A percentile compares a stretch with the other conserved stretches of the same genome.
Evolutionary conservation across 2,888 invertebrate genomes (phyloP).

Genomic region (Ornithoptera alexandrae): DNA sequence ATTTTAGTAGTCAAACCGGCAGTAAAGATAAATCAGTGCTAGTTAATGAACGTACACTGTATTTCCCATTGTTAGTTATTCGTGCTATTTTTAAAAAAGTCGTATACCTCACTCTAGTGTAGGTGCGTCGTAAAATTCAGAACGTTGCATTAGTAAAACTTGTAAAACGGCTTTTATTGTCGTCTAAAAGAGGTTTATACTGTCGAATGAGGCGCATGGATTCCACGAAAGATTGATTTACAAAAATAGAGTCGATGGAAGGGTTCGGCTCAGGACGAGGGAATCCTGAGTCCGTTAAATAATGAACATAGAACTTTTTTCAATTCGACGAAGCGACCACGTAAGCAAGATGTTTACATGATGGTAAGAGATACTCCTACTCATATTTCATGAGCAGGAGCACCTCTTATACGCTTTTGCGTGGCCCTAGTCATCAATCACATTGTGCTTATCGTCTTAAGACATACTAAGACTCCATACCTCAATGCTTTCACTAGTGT

Average conservation of each 20-base stretch:
- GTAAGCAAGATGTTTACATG: no score
- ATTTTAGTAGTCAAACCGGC: constrained; percentile 25
- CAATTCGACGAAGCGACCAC: no score
- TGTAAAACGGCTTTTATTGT: constrained; percentile 65
- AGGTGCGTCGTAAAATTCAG: constrained; percentile 58
- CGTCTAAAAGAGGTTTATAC: constrained; percentile 67
- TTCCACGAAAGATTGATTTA: constrained; percentile 47
- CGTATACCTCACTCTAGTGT: constrained; percentile 52
- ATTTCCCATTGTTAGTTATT: constrained; percentile 26
- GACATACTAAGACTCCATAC: background rate
- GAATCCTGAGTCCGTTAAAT: background rate
- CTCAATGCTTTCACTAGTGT: no score
- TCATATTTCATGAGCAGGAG: no score
- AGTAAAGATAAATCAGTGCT: constrained; percentile 29
- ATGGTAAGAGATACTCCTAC: no score
- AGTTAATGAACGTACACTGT: constrained; percentile 30
- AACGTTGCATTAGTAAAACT: constrained; percentile 53
- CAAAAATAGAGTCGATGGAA: constrained; percentile 43
- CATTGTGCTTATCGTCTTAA: no score
- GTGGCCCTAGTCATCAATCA: no score
- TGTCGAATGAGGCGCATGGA: constrained; percentile 48
- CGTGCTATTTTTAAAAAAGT: constrained; percentile 31
- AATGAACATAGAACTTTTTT: no score
- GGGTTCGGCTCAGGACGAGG: constrained; percentile 4
- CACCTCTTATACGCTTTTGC: no score